Percentiles rank a stretch among this genome's conserved stretches.
These are phyloP conservation scores for Synaphobranchus kaupii DNA, from an alignment of 2,797 vertebrate genomes.

Conservation along the genomic window DNA sequence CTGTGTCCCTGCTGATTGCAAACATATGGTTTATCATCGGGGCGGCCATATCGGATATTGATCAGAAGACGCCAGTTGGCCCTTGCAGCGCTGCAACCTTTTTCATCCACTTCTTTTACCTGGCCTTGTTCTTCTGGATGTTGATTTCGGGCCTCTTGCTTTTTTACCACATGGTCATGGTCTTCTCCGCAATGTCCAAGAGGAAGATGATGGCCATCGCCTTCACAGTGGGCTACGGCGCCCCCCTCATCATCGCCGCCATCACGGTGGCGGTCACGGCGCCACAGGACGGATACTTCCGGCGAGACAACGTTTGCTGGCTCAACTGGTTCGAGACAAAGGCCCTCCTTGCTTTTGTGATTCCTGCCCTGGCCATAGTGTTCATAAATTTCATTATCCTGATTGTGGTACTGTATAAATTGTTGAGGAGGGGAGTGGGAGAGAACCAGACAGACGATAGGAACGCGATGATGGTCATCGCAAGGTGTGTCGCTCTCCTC, in stretches of 20 bases:
- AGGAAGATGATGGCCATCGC: constrained; percentile 76
- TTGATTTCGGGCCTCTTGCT: constrained; percentile 84
- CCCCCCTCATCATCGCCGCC: constrained; percentile 81
- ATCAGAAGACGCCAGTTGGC: constrained; percentile 40
- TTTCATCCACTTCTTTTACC: constrained; percentile 89
- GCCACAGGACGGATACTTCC: constrained; percentile 67
- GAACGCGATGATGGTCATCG: constrained; percentile 75
- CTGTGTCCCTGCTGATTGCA: constrained; percentile 81
- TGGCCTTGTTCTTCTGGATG: constrained; percentile 94
- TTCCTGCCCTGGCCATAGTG: constrained; percentile 83
- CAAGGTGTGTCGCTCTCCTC: constrained; percentile 83
- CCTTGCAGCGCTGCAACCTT: constrained; percentile 79
- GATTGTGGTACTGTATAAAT: constrained; percentile 80
- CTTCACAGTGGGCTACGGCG: constrained; percentile 82
- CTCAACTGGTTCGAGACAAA: constrained; percentile 82
- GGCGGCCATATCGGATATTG: constrained; percentile 53
- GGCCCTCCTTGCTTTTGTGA: constrained; percentile 80
- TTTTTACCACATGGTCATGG: constrained; percentile 84
- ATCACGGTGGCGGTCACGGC: constrained; percentile 82
- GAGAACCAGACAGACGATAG: constrained; percentile 74
- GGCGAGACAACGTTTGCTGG: constrained; percentile 71
- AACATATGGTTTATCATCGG: constrained; percentile 86
- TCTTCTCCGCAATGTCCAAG: constrained; percentile 84
- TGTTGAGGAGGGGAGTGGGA: constrained; percentile 79
- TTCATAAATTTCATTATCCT: constrained; percentile 79